Conservation (phyloP, 2,113 vertebrate genomes). For the Mastomys coucha region DNA sequence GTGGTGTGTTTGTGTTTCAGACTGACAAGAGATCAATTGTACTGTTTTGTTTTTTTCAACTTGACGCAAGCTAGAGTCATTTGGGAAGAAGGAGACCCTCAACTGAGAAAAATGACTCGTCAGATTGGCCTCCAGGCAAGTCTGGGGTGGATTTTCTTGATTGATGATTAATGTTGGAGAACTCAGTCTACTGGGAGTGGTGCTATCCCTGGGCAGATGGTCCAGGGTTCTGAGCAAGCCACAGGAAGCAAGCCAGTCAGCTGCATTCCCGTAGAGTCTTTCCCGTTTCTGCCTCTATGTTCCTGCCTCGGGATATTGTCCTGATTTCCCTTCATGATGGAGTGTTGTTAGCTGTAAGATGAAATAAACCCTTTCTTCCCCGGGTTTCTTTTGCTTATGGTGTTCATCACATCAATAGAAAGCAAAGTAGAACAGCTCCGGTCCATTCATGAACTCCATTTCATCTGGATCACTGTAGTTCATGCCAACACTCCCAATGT, state of each 20-base stretch:
- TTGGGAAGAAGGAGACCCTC: neutral
- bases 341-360: neutral
- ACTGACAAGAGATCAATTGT: neutral
- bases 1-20: neutral
- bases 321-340: neutral
- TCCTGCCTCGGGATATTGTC: neutral
- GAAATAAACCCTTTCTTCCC: neutral
- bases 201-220: neutral
- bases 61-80: neutral
- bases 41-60: neutral
- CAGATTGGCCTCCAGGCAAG: neutral
- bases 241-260: neutral
- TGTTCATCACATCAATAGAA: neutral
- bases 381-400: neutral
- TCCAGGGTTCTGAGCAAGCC: neutral
- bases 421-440: neutral
- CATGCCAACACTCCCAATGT: rapidly evolving
- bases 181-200: neutral
- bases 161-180: neutral
- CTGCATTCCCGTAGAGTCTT: neutral
- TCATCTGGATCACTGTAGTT: neutral
- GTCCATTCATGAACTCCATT: neutral
- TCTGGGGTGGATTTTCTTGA: neutral
- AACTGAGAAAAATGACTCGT: neutral
- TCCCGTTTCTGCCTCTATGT: neutral